These are phyloP conservation scores for Ditylenchus dipsaci DNA, from an alignment of 1,140 invertebrate species.

Conservation along the genomic window DNA sequence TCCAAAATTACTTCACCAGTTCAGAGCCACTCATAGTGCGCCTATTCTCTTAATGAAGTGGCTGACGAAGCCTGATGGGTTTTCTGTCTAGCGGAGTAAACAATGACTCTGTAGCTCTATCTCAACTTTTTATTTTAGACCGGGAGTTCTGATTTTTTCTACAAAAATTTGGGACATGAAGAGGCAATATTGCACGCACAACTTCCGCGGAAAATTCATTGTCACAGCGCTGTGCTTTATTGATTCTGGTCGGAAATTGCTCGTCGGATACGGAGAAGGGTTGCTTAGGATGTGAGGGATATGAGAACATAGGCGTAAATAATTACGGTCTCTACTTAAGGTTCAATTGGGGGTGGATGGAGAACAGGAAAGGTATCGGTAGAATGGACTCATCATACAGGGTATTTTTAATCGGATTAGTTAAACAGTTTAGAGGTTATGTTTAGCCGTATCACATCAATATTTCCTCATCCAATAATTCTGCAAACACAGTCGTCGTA, in stretches of 20 bases:
- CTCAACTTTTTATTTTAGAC: constrained; percentile 24
- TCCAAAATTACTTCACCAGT: constrained; percentile 24
- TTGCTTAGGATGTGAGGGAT: constrained; percentile 6
- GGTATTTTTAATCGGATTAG: constrained; percentile 14
- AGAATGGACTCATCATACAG: constrained; percentile 25
- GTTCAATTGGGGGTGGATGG: constrained; percentile 18
- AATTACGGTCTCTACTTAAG: too few relatives aligned
- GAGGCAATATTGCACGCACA: constrained; percentile 38
- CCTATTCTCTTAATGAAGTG: constrained; percentile 23
- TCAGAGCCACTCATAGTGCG: constrained; percentile 19
- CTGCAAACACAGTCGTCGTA: background rate
- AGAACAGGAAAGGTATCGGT: background rate
- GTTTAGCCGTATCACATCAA: constrained; percentile 32
- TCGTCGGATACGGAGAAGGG: constrained; percentile 44
- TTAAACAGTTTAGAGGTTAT: too few relatives aligned
- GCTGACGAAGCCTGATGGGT: background rate
- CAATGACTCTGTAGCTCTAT: too few relatives aligned
- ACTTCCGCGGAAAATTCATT: constrained; percentile 30
- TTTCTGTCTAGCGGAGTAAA: too few relatives aligned
- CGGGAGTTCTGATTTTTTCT: constrained; percentile 26
- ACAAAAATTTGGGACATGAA: constrained; percentile 43
- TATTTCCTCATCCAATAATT: constrained; percentile 4
- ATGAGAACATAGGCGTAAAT: too few relatives aligned
- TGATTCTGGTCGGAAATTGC: constrained; percentile 8
- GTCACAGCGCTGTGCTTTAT: constrained; percentile 38